Evolutionary conservation across 2,113 vertebrate genomes (phyloP).

Genomic region (Gymnarchus niloticus): DNA sequence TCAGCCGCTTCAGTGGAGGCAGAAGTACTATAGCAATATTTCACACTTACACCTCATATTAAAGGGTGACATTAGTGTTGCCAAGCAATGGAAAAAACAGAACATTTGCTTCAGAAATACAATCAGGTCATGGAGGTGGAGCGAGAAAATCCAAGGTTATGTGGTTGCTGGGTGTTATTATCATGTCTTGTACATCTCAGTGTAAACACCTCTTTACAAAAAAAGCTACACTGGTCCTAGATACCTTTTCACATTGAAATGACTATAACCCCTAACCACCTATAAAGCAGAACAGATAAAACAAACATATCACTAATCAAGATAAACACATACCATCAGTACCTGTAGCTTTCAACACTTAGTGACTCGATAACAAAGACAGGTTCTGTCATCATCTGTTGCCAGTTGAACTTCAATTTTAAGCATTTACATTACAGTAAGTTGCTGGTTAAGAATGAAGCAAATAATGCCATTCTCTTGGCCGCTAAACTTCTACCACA

Average conservation of each 20-base stretch:
- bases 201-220: not conserved
- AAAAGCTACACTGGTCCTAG: not conserved
- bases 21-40: conserved; percentile 45
- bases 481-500: not conserved
- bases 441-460: not conserved
- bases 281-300: not conserved
- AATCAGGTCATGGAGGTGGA: not conserved
- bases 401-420: not conserved
- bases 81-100: not conserved
- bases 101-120: conserved; percentile 6
- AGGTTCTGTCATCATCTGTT: not conserved
- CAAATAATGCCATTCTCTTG: not conserved
- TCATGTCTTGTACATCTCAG: not conserved
- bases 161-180: not conserved
- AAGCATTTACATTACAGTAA: not conserved
- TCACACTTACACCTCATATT: conserved; percentile 47
- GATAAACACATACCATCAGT: not conserved
- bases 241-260: not conserved
- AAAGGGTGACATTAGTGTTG: conserved; percentile 47
- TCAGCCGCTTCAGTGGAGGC: conserved; percentile 43
- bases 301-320: not conserved
- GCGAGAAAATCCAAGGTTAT: not conserved
- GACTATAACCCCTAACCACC: not conserved
- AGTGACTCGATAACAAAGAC: not conserved
- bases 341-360: not conserved